Evolutionary conservation across 2,113 vertebrate species (phyloP).

Genomic region (Phainopepla nitens): DNA sequence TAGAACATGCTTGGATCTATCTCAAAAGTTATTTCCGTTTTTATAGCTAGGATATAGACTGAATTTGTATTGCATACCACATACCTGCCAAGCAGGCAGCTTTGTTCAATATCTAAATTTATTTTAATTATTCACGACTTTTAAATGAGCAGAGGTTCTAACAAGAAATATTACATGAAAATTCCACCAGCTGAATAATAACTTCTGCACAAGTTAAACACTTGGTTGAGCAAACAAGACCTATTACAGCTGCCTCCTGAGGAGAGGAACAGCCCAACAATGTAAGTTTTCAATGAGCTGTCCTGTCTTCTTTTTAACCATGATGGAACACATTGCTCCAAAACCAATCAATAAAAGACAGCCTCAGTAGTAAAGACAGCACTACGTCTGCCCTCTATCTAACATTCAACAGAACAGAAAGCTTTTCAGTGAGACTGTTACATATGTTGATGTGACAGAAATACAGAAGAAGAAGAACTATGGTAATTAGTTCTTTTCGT

Average conservation of each 20-base stretch:
- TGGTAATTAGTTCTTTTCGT: not conserved
- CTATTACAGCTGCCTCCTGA: not conserved
- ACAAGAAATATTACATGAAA: not conserved
- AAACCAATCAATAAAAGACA: not conserved
- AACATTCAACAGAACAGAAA: not conserved
- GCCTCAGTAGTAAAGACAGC: not conserved
- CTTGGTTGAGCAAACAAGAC: not conserved
- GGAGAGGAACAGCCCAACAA: not conserved
- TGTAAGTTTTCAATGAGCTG: not conserved
- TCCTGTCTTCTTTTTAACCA: not conserved
- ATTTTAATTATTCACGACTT: not conserved
- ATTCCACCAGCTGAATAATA: not conserved
- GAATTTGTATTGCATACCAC: not conserved
- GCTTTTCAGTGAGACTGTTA: not conserved
- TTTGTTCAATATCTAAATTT: not conserved
- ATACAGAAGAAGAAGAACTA: not conserved
- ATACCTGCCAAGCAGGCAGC: not conserved
- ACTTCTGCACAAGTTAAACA: not conserved
- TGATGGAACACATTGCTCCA: not conserved
- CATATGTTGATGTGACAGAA: not conserved
- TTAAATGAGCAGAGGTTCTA: not conserved
- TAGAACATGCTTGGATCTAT: not conserved
- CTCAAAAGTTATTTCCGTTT: not conserved
- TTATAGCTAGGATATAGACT: not conserved
- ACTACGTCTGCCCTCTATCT: not conserved